These are phyloP conservation scores for Macaca mulatta DNA, from an alignment of 2,113 vertebrate species.

Conservation along the genomic window DNA sequence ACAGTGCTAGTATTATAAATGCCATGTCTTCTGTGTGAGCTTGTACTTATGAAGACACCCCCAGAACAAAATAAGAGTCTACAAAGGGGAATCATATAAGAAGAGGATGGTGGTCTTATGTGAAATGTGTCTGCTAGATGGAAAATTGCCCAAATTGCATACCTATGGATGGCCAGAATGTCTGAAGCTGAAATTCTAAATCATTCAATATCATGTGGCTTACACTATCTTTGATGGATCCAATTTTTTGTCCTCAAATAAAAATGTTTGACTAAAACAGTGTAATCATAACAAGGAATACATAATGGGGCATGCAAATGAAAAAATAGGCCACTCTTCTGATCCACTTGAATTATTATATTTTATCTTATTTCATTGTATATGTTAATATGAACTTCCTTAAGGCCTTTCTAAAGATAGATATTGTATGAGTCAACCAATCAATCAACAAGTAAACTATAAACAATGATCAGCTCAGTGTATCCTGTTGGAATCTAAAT, in stretches of 20 bases:
- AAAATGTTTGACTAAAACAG: neutral
- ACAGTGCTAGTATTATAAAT: neutral
- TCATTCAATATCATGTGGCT: neutral
- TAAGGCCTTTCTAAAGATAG: neutral
- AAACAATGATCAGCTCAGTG: neutral
- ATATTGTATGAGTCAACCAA: neutral
- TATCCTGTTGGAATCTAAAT: neutral
- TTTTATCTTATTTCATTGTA: neutral
- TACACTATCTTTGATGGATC: neutral
- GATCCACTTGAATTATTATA: too few relatives aligned
- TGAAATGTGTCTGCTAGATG: neutral
- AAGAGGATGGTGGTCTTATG: neutral
- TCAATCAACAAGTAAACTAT: neutral
- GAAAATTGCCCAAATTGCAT: neutral
- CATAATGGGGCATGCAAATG: too few relatives aligned
- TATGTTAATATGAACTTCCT: neutral
- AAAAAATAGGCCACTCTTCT: neutral
- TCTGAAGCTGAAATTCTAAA: neutral
- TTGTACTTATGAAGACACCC: neutral
- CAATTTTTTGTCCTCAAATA: neutral
- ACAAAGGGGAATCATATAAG: neutral
- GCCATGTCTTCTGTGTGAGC: neutral
- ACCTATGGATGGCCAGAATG: neutral
- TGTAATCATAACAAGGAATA: neutral
- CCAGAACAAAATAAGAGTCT: neutral